Conservation (phyloP, 1,140 invertebrate genomes). For the Watersipora subatra region DNA sequence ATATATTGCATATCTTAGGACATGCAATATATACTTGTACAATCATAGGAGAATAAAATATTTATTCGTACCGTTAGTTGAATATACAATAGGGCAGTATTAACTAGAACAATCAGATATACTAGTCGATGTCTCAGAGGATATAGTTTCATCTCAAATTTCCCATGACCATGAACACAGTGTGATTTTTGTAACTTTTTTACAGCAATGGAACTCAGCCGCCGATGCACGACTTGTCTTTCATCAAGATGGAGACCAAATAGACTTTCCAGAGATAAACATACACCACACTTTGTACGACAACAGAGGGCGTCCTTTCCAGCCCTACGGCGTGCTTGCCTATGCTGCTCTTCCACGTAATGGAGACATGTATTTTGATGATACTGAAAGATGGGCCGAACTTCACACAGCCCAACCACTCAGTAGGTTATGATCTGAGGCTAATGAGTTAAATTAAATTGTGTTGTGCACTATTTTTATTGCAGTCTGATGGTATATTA, state of each 20-base stretch:
- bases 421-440: not conserved
- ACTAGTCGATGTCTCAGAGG: no score
- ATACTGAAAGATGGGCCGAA: not conserved
- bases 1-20: no score
- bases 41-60: no score
- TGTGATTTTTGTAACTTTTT: no score
- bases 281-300: not conserved
- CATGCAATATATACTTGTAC: no score
- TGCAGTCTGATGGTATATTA: no score
- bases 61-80: no score
- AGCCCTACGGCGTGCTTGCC: not conserved
- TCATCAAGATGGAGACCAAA: not conserved
- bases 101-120: no score
- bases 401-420: not conserved
- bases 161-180: no score
- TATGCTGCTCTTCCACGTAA: not conserved
- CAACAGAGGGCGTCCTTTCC: not conserved
- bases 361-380: not conserved
- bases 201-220: not conserved
- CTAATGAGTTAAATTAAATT: not conserved
- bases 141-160: no score
- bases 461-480: no score
- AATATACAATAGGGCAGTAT: no score
- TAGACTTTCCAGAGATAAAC: not conserved
- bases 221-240: not conserved